These are phyloP conservation scores for Zaprionus camerounensis DNA, from an alignment of 1,140 invertebrate species.

Conservation along the genomic window DNA sequence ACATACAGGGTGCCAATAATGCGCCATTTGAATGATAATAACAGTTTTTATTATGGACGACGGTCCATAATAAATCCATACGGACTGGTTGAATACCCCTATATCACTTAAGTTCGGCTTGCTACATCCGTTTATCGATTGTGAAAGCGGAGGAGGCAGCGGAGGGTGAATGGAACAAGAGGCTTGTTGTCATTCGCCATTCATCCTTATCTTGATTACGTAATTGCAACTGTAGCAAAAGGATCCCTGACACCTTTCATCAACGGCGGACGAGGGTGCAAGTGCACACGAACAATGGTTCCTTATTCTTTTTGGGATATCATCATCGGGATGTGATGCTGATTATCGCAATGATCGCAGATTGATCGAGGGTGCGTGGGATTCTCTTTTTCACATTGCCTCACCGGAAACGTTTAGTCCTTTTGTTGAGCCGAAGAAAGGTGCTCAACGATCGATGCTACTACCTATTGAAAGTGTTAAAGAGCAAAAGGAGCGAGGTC, in stretches of 20 bases:
- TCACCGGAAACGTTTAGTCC: slow-evolving; percentile 71
- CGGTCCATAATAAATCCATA: slow-evolving; percentile 58
- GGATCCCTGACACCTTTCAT: slow-evolving; percentile 42
- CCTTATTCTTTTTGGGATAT: slow-evolving; percentile 23
- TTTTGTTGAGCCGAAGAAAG: slow-evolving; percentile 42
- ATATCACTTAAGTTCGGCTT: slow-evolving; percentile 2
- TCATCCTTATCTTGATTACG: slow-evolving; percentile 61
- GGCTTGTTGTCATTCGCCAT: background rate
- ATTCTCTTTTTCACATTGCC: slow-evolving; percentile 32
- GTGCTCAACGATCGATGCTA: background rate
- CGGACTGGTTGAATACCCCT: background rate
- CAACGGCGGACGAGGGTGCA: slow-evolving; percentile 16
- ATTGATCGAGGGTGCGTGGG: slow-evolving; percentile 69
- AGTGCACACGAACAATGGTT: slow-evolving; percentile 35
- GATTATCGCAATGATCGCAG: slow-evolving; percentile 31
- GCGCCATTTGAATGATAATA: slow-evolving; percentile 77
- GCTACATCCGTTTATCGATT: slow-evolving; percentile 67
- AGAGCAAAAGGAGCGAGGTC: slow-evolving; percentile 64
- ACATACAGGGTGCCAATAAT: slow-evolving; percentile 45
- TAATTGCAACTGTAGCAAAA: slow-evolving; percentile 74
- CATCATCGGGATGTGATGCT: slow-evolving; percentile 34
- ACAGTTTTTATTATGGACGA: slow-evolving; percentile 63
- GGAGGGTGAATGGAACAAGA: slow-evolving; percentile 6
- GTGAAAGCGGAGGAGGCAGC: slow-evolving; percentile 7
- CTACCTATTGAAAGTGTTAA: slow-evolving; percentile 67